Percentiles rank a stretch among this genome's conserved stretches.
Conservation (phyloP, 2,888 invertebrate genomes). For the Cacoxenus indagator region DNA sequence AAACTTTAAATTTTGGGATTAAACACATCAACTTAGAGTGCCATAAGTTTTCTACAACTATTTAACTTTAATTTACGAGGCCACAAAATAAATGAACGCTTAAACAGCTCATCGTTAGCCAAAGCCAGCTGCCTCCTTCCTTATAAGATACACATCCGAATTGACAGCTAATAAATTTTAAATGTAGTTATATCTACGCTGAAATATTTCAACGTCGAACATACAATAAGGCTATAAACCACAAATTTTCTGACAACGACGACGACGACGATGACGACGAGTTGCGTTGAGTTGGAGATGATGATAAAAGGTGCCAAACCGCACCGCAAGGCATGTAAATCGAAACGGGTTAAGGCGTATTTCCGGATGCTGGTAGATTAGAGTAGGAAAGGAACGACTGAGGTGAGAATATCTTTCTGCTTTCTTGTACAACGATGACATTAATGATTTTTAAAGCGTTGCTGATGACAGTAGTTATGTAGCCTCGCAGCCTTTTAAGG, state of each 20-base stretch:
- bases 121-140: not conserved
- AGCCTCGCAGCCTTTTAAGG: not conserved
- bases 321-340: conserved; percentile 5
- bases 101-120: not conserved
- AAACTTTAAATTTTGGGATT: not conserved
- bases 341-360: not conserved
- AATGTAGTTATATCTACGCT: not conserved
- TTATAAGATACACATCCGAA: not conserved
- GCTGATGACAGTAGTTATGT: conserved; percentile 10
- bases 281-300: not conserved
- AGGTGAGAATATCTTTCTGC: not conserved
- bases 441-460: conserved; percentile 19
- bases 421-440: too few species aligned
- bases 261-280: not conserved
- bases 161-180: not conserved
- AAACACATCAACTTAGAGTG: not conserved
- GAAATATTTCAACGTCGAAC: not conserved
- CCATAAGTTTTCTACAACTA: not conserved
- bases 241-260: conserved; percentile 25
- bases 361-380: too few species aligned
- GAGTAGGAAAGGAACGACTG: not conserved
- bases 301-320: not conserved
- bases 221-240: not conserved
- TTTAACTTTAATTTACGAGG: not conserved
- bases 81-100: conserved; percentile 7